Base-by-base conservation (phyloP, 2,888 invertebrate species). In the Geotrupes spiniger region DNA sequence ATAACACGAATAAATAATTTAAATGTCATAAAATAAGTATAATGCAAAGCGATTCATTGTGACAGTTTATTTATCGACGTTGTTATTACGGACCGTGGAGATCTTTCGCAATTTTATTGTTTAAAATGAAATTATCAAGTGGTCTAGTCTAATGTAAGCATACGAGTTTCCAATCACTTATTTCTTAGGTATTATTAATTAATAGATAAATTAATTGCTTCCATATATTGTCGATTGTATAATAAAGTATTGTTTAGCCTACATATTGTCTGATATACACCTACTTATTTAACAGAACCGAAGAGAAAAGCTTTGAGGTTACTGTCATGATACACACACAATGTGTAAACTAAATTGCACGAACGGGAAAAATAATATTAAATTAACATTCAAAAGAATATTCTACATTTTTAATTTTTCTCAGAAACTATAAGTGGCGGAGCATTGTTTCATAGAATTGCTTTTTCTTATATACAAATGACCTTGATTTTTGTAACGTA, bases 201-300 rank as follows among this genome's bases (percentile, higher is more conserved):
- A 48, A 50, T 43, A 52, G 41, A 41, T 53, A 52, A 56, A 56
- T 53, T 53, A 52, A 53, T 56, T 50, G 45, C 46, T 28, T 47
- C 47, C 38, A 50, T 48, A 46, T 43, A 51, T 31, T 39, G 44
- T 33, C 36, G 49, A 40, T 53, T 50, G 49, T 39, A 49, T 49
- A 43, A 51, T 49, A 44, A 47, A 39, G 41, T 12, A 52, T 52
- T 52, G 49, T 49, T 36, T 54, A 49, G 42, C 49, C 51, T 48
- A 53, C 53, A 40, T 45, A 39, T 40, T 12, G 28, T 38, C 53
- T 38, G 48, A 40, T 49, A 45, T 45, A 46, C 51, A 49, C 56
- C 56, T 48, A 56, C 56, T 37, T 44, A 43, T 51, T 49, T 49
- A 48, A 46, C 37, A 40, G 38, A 28, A 39, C 42, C 12, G 36